Evolutionary conservation across 1,140 invertebrate genomes (phyloP), one percentile per base, ranked within the genome.

Genomic region (Eriocheir sinensis): DNA sequence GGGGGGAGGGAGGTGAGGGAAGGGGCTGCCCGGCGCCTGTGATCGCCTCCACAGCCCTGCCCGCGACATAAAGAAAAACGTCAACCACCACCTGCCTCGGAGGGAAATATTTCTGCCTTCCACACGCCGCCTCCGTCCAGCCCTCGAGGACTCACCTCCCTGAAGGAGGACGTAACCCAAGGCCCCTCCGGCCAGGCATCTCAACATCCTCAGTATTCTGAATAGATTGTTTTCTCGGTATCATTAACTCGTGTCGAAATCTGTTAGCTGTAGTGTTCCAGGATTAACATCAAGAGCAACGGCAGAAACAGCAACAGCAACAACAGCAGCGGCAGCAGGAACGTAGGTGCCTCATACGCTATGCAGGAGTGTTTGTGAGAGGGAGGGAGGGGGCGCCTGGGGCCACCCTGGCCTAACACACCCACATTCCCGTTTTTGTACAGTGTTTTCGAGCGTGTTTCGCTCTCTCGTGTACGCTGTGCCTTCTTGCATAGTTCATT

Each of bases 291-390:
- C 34, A 85, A 32, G 17, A 41, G 34, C 81, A 38, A 85, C 81
- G 36, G 81, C 81, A 85, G 81, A 12, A 72, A 27, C 34, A 81
- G 12, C 80, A 81, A 36, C 80, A 85, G 81, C 81, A 85, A n/a
- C 81, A 85, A n/a, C 81, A 85, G 80, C 80, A 40, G 91, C 48
- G 80, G 79, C 72, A 92, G 91, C 60, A 93, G 83, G 44, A 88
- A 83, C 44, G 92, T 93, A 48, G 44, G 30, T 53, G 83, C 85
- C 92, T 93, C 92, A 93, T 93, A 93, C 92, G 92, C 92, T 93
- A 93, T 93, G 92, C 92, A 93, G 92, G 92, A 93, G 92, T 93
- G 92, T 93, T 93, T 93, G 92, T 93, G 92, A 60, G 92, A 93
- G 92, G 85, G 92, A 60, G 81, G 92, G 92, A 88, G 83, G 92